Percentiles rank a stretch among this genome's conserved stretches.
Evolutionary conservation across 2,888 invertebrate genomes (phyloP).

Genomic region (Cephus rjabovi): DNA sequence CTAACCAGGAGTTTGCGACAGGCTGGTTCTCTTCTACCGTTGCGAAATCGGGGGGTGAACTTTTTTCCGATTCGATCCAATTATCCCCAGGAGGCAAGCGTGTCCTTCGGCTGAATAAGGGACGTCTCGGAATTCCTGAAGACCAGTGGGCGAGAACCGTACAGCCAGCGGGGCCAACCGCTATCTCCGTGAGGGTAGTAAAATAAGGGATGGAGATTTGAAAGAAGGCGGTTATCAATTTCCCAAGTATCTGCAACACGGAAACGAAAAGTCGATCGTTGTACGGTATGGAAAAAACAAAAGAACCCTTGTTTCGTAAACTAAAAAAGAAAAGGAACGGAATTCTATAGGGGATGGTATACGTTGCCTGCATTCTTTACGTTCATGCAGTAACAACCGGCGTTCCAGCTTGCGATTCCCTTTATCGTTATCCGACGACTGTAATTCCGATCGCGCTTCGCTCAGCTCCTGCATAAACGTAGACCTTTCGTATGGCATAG

Average conservation of each 20-base stretch:
- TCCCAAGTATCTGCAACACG: background rate
- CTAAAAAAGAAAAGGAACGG: background rate
- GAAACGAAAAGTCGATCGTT: background rate
- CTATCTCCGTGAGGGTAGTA: background rate
- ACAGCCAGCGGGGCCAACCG: background rate
- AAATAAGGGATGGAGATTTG: background rate
- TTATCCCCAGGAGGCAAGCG: background rate
- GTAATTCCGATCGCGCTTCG: conserved; percentile 50
- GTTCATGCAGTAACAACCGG: background rate
- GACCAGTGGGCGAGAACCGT: background rate
- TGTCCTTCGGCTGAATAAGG: background rate
- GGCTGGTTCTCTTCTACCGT: background rate
- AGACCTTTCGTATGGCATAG: conserved; percentile 30
- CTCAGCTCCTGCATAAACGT: conserved; percentile 45
- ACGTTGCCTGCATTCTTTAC: background rate
- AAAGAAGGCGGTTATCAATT: background rate
- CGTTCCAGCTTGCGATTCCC: conserved; percentile 18
- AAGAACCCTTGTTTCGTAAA: background rate
- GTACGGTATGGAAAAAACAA: background rate
- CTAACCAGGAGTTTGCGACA: background rate
- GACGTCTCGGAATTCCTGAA: background rate
- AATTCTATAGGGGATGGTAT: background rate
- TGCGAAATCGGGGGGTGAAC: background rate
- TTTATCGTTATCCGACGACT: conserved; percentile 42
- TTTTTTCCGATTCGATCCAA: background rate